Conservation (phyloP, 64 coral and sea anemone genomes). For the Montipora cactus region DNA sequence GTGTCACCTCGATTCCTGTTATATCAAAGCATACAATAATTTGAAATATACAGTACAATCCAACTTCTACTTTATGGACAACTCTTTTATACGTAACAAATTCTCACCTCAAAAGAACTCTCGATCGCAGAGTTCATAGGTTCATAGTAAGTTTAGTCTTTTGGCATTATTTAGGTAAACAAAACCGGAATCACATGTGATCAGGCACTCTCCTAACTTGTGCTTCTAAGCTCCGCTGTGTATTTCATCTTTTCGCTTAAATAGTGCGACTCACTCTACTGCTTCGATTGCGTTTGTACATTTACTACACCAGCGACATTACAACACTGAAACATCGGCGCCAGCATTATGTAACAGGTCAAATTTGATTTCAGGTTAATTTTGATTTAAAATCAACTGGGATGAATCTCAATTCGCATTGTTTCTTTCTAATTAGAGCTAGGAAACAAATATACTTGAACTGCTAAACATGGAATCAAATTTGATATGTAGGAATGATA, state of each 20-base stretch:
- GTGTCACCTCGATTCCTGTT: conserved; percentile 51
- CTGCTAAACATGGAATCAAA: not conserved
- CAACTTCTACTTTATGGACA: not conserved
- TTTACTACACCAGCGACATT: too few relatives aligned
- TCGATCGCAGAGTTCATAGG: not conserved
- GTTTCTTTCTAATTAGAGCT: not conserved
- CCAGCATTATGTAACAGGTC: not conserved
- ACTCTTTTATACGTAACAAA: not conserved
- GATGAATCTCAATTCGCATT: not conserved
- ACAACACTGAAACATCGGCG: too few relatives aligned
- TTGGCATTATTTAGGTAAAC: not conserved
- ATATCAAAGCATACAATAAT: conserved; percentile 32
- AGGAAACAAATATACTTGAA: not conserved
- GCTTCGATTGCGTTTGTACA: too few relatives aligned
- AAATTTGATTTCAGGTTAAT: not conserved
- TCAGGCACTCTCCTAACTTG: not conserved
- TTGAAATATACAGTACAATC: not conserved
- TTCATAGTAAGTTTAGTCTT: not conserved
- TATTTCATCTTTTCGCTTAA: too few relatives aligned
- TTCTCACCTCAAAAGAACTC: conserved; percentile 1
- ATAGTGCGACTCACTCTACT: too few relatives aligned
- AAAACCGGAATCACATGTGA: not conserved
- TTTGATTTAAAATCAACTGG: not conserved
- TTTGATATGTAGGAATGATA: not conserved
- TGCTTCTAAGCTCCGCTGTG: too few relatives aligned